phyloP scores from a whole-genome alignment of 2,113 vertebrate species.

The Aegithalos caudatus region DNA sequence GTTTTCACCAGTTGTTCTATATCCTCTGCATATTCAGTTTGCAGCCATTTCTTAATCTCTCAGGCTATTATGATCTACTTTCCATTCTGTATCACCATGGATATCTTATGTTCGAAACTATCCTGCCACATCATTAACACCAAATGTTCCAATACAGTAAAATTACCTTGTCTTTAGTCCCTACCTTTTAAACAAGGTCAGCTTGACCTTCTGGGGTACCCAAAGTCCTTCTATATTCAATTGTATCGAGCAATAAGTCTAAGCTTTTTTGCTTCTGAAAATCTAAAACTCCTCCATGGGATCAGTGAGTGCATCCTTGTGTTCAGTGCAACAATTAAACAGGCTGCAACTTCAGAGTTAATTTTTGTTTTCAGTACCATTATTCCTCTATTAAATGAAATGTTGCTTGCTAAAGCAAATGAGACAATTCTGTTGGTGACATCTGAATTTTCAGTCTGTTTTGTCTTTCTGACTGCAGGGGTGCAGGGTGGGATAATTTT shows the following conservation, averaged over 20 bases:
- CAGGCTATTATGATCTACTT: neutral
- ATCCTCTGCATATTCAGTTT: neutral
- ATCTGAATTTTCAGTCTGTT: neutral
- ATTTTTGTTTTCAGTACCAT: neutral
- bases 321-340: neutral
- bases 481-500: neutral
- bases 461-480: neutral
- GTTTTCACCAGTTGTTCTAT: neutral
- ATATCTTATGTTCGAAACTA: neutral
- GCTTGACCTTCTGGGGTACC: neutral
- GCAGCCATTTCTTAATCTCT: neutral
- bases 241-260: neutral
- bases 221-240: neutral
- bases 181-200: neutral
- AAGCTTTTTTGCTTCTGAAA: neutral
- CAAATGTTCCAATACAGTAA: neutral
- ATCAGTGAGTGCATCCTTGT: neutral
- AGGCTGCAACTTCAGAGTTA: neutral
- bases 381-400: neutral
- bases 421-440: neutral
- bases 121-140: neutral
- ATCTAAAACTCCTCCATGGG: neutral
- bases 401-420: neutral
- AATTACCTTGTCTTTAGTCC: neutral
- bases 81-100: neutral